Base-by-base conservation (phyloP, 2,113 vertebrate genomes). In the Aramus guarauna region DNA sequence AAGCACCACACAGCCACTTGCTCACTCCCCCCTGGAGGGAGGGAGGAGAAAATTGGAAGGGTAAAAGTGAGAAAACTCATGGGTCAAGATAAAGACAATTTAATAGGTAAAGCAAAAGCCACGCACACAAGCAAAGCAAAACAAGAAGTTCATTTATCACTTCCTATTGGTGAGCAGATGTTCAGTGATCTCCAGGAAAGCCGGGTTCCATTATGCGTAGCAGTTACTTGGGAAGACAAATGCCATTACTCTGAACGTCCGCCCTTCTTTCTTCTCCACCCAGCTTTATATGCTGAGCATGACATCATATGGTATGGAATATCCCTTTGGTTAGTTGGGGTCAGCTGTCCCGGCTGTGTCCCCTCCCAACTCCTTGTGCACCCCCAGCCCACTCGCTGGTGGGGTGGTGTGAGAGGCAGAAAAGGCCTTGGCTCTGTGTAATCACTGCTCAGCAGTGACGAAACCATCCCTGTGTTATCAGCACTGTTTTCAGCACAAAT, bases 201-300 rank as follows among this genome's bases (percentile, higher is more conserved):
- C 29, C 30, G 37, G 11, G 22, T 12, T 88, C 22, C 13, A 59
- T 50, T 68, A 48, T 0, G 0, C 0, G 1, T 53, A 13, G 20
- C 0, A 0, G 34, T 19, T 43, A 45, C 52, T 72, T 64, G 18
- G 27, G n/a, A 79, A 55, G 45, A 80, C 12, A 76, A 60, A 66
- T 0, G 0, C 2, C 26, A 29, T 36, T 6, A 22, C 19, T 32
- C 6, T 1, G 1, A 60, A 60, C 4, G 5, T 34, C 10, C 5
- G 9, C 3, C 0, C n/a, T 60, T 80, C 22, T 10, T 71, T 11
- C 41, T 59, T 56, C 37, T 85, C 75, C 26, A 14, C 15, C 18
- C 30, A 29, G 17, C 2, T 78, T 58, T 52, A 11, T 7, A 16
- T 7, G 2, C 15, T 36, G 13, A 74, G 7, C 16, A 37, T 22